Percentiles rank a stretch among this genome's conserved stretches.
phyloP scores from a whole-genome alignment of 1,140 invertebrate genomes.

The Caenorhabditis remanei region DNA sequence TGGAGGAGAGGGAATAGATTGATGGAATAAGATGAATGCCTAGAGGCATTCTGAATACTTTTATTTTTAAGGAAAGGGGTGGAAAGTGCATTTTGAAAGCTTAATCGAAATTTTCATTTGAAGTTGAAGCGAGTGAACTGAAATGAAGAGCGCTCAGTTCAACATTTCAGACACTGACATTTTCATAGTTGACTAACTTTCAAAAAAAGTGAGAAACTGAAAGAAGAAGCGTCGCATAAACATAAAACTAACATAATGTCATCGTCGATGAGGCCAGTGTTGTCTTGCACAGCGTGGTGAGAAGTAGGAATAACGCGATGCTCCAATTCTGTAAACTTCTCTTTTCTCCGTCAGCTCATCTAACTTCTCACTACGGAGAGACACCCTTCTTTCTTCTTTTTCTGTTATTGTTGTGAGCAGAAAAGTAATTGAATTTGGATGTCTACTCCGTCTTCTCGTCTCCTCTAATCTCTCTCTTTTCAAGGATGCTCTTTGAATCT shows the following conservation, averaged over 20 bases:
- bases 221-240: neutral
- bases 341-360: neutral
- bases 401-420: slow-evolving; percentile 51
- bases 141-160: neutral
- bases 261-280: slow-evolving; percentile 61
- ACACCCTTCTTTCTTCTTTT: neutral
- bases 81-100: no score
- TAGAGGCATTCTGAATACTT: neutral
- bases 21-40: slow-evolving; percentile 39
- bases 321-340: slow-evolving; percentile 51
- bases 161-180: neutral
- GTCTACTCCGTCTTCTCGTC: neutral
- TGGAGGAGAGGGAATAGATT: neutral
- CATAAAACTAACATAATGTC: slow-evolving; percentile 50
- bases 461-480: neutral
- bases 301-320: slow-evolving; percentile 50
- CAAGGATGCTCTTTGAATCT: slow-evolving; percentile 34
- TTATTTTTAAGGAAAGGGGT: no score
- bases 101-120: no score
- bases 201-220: neutral
- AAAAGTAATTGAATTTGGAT: slow-evolving; percentile 53
- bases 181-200: neutral
- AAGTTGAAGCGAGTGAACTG: no score
- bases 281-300: slow-evolving; percentile 16
- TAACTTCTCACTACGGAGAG: neutral